Evolutionary conservation across 2,888 invertebrate species (phyloP).

Genomic region (Drosophila picticornis): DNA sequence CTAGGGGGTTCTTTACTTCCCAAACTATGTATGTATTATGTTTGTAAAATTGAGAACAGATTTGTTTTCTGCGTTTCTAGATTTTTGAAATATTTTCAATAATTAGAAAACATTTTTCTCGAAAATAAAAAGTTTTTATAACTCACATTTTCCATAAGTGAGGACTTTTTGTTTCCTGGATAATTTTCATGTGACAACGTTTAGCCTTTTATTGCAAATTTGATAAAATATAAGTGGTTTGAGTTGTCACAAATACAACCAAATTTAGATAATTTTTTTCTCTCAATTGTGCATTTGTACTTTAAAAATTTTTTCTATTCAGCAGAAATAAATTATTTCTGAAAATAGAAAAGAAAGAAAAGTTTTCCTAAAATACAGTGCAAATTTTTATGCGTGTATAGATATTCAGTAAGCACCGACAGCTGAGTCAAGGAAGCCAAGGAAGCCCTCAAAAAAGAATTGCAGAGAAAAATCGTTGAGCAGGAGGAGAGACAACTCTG

Average conservation of each 20-base stretch:
- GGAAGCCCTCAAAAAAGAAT: conserved; percentile 26
- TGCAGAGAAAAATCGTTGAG: conserved; percentile 37
- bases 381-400: background rate
- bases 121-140: no score
- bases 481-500: conserved; percentile 19
- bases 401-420: conserved; percentile 5
- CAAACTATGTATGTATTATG: no score
- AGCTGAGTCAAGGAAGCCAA: conserved; percentile 38
- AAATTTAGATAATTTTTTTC: background rate
- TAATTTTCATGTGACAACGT: no score
- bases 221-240: no score
- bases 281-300: background rate
- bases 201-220: no score
- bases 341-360: background rate
- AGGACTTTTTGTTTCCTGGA: no score
- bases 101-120: no score
- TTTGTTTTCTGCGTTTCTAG: background rate
- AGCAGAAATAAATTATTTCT: background rate
- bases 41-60: background rate
- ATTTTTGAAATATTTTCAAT: no score
- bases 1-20: background rate
- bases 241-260: no score
- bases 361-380: background rate
- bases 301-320: background rate
- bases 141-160: no score